Percentiles rank a stretch among this genome's conserved stretches.
Evolutionary conservation across 2,888 invertebrate genomes (phyloP).

Genomic region (Cephus nigrinus): DNA sequence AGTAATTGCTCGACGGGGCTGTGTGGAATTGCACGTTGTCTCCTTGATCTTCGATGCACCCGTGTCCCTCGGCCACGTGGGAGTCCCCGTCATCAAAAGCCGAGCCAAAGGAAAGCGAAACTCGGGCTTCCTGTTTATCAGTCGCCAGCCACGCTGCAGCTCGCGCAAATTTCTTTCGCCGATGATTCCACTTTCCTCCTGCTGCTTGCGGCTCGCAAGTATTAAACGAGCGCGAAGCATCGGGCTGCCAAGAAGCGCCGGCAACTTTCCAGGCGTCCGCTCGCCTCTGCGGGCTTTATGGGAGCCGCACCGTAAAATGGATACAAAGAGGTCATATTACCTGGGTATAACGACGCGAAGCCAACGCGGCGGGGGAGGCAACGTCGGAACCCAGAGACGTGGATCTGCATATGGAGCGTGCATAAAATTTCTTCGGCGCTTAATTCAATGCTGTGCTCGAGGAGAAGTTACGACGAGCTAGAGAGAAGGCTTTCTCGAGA

Average conservation of each 20-base stretch:
- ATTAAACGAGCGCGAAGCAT: neutral
- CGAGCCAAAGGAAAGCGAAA: neutral
- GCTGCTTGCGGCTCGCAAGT: neutral
- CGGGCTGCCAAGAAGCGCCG: neutral
- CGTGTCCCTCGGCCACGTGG: neutral
- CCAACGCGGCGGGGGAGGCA: slow-evolving; percentile 18
- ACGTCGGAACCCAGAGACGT: slow-evolving; percentile 46
- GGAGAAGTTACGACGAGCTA: neutral
- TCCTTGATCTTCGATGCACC: neutral
- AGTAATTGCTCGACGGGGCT: neutral
- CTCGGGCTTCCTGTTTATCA: neutral
- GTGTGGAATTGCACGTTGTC: neutral
- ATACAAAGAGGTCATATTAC: slow-evolving; percentile 61
- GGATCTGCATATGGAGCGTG: slow-evolving; percentile 64
- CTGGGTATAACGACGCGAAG: slow-evolving; percentile 30
- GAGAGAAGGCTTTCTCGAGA: neutral
- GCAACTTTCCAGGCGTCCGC: neutral
- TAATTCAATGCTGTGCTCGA: slow-evolving; percentile 56
- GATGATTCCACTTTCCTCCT: neutral
- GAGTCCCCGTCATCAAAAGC: neutral
- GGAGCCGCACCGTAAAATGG: slow-evolving; percentile 58
- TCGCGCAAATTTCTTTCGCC: neutral
- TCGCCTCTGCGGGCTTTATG: slow-evolving; percentile 42
- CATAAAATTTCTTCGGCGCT: slow-evolving; percentile 62
- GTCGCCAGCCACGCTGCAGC: neutral